Percentiles rank a stretch among this genome's conserved stretches.
phyloP scores from a whole-genome alignment of 2,888 invertebrate genomes.

The Lepidonotus clava region DNA sequence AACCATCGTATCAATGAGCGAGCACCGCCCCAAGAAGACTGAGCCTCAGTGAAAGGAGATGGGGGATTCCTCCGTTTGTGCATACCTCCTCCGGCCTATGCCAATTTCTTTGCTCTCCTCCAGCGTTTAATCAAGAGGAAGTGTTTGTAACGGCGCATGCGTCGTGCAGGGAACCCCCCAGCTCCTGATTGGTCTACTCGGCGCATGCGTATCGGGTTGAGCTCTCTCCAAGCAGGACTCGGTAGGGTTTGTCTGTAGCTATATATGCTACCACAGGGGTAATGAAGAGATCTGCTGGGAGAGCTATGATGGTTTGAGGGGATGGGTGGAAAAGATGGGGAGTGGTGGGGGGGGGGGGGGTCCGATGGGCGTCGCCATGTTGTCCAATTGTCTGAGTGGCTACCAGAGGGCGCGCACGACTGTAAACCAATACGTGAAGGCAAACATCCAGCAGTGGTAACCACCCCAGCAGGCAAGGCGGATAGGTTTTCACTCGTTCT shows the following conservation, averaged over 20 bases:
- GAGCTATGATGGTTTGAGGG: too few relatives aligned
- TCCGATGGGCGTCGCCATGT: constrained; percentile 14
- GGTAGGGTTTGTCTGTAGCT: too few relatives aligned
- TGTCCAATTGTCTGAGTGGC: constrained; percentile 48
- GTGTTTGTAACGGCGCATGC: neutral
- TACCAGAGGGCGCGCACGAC: neutral
- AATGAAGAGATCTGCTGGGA: too few relatives aligned
- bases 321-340: too few relatives aligned
- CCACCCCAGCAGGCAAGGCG: neutral
- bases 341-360: neutral
- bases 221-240: too few relatives aligned
- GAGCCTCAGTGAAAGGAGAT: neutral
- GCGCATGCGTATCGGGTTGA: too few relatives aligned
- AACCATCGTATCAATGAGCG: constrained; percentile 27
- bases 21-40: neutral
- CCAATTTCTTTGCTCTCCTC: neutral
- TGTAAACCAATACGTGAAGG: constrained; percentile 38
- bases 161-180: neutral
- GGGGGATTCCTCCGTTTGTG: neutral
- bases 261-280: too few relatives aligned
- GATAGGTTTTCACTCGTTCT: constrained; percentile 16
- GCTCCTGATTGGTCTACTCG: neutral
- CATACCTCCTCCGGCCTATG: too few relatives aligned
- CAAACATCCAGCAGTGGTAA: neutral
- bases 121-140: neutral